A percentile compares a stretch with the other conserved stretches of the same genome.
Evolutionary conservation across 2,113 vertebrate species (phyloP).

Genomic region (Sclerurus mexicanus): DNA sequence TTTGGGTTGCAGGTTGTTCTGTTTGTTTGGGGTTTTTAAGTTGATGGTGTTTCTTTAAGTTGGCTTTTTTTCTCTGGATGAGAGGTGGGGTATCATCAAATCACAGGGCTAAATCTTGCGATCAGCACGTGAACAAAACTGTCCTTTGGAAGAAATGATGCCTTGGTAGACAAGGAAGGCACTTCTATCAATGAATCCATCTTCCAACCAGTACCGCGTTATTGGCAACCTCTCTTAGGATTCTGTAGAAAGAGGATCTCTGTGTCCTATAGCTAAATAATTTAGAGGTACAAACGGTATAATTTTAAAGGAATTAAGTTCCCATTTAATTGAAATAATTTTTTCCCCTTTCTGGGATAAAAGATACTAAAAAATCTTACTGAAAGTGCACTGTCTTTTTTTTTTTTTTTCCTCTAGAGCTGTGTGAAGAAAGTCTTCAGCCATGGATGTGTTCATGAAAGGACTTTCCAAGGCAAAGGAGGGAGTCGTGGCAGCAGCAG

Average conservation of each 20-base stretch:
- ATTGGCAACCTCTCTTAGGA: not conserved
- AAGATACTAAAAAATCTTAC: not conserved
- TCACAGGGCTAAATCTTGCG: not conserved
- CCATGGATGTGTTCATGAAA: constrained; percentile 87
- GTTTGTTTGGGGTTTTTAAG: not conserved
- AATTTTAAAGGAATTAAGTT: not conserved
- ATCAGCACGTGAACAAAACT: not conserved
- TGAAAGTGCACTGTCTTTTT: not conserved
- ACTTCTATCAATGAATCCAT: not conserved
- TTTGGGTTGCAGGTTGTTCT: not conserved
- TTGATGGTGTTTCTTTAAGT: not conserved
- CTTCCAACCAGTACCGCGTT: not conserved
- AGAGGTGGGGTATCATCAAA: not conserved
- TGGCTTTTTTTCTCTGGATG: not conserved
- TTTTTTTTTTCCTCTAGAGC: not conserved
- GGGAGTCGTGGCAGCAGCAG: constrained; percentile 84
- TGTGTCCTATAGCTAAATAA: not conserved
- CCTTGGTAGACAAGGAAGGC: not conserved
- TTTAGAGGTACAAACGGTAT: not conserved
- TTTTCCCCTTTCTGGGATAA: not conserved
- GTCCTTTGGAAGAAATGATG: not conserved
- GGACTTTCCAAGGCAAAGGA: constrained; percentile 87
- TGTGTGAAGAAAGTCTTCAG: constrained; percentile 45
- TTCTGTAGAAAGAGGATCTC: not conserved
- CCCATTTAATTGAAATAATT: not conserved